phyloP scores from a whole-genome alignment of 1,140 invertebrate species.

The Trypoxylus dichotomus region DNA sequence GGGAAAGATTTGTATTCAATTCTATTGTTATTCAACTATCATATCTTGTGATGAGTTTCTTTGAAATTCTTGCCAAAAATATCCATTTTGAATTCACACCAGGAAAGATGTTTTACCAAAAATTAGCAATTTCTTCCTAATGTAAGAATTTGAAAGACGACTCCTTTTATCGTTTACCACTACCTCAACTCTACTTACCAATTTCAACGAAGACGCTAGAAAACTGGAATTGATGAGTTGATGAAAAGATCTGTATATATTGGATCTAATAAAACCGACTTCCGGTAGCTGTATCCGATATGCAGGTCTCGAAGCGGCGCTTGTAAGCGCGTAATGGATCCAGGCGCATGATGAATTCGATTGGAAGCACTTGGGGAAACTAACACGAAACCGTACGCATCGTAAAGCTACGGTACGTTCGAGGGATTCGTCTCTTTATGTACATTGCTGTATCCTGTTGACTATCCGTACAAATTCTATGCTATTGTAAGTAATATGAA shows the following conservation, averaged over 20 bases:
- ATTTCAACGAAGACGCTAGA: constrained; percentile 11
- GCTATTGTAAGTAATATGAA: too few species aligned
- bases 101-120: too few species aligned
- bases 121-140: too few species aligned
- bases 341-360: constrained; percentile 40
- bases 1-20: too few species aligned
- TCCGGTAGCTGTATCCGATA: constrained; percentile 34
- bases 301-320: constrained; percentile 38
- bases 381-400: constrained; percentile 27
- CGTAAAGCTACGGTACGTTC: not conserved
- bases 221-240: not conserved
- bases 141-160: too few species aligned
- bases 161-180: not conserved
- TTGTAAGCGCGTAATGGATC: constrained; percentile 39
- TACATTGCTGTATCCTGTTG: not conserved
- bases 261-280: constrained; percentile 37
- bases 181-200: not conserved
- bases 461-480: too few species aligned
- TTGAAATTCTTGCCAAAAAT: too few species aligned
- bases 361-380: constrained; percentile 38
- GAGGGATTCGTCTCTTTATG: not conserved
- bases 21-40: too few species aligned
- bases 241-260: not conserved
- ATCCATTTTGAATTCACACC: too few species aligned
- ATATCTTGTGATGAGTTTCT: too few species aligned